phyloP scores from a whole-genome alignment of 2,113 vertebrate genomes.

The Romanogobio albipinnatus region DNA sequence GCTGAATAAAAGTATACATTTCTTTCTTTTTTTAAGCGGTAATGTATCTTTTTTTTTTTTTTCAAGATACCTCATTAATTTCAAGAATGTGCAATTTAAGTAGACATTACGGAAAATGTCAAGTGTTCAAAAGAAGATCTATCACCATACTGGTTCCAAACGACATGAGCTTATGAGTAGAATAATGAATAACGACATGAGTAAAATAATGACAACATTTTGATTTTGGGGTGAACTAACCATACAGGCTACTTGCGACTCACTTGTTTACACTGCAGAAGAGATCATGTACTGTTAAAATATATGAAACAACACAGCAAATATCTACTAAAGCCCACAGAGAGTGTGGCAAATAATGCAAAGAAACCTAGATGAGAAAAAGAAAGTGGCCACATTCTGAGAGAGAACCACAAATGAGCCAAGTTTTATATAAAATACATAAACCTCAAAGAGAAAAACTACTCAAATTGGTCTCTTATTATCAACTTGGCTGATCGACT shows the following conservation, averaged over 20 bases:
- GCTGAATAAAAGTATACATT: too few species aligned
- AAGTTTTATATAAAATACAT: not conserved
- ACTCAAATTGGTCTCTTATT: not conserved
- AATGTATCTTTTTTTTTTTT: too few species aligned
- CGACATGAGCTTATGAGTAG: not conserved
- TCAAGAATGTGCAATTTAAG: not conserved
- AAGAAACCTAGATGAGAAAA: not conserved
- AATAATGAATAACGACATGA: not conserved
- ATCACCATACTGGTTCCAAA: not conserved
- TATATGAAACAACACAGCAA: conserved; percentile 1
- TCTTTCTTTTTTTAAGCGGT: too few species aligned
- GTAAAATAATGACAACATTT: not conserved
- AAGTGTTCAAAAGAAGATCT: not conserved
- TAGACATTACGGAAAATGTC: not conserved
- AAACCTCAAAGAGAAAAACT: not conserved
- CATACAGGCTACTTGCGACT: too few species aligned
- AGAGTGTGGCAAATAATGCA: conserved; percentile 2
- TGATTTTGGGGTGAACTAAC: not conserved
- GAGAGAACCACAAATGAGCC: not conserved
- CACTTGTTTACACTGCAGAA: not conserved
- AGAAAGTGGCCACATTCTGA: not conserved
- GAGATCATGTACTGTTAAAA: conserved; percentile 12
- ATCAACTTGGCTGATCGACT: not conserved
- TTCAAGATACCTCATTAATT: not conserved
- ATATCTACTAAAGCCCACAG: not conserved